Percentiles rank a stretch among this genome's conserved stretches.
phyloP scores from a whole-genome alignment of 2,113 vertebrate genomes.

The Channa argus region DNA sequence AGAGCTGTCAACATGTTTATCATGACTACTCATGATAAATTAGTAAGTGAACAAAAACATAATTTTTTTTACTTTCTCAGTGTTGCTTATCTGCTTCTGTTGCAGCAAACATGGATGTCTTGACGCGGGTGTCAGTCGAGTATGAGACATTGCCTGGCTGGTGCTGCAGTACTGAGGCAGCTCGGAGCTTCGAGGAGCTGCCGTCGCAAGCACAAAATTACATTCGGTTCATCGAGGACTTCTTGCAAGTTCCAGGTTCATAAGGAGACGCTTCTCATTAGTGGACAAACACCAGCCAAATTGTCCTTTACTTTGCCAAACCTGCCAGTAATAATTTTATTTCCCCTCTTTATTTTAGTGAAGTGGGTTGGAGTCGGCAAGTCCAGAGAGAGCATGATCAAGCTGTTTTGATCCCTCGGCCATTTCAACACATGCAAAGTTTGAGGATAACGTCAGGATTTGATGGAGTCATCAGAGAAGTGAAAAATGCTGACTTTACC shows the following conservation, averaged over 20 bases:
- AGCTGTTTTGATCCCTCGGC: slow-evolving; percentile 75
- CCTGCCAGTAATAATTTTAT: slow-evolving; percentile 7
- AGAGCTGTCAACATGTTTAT: no score
- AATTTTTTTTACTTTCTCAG: background rate
- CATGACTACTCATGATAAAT: background rate
- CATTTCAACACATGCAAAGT: background rate
- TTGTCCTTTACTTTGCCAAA: slow-evolving; percentile 10
- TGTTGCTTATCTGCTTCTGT: background rate
- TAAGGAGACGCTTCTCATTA: slow-evolving; percentile 29
- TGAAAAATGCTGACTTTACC: slow-evolving; percentile 43
- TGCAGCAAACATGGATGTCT: slow-evolving; percentile 85
- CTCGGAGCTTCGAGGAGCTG: slow-evolving; percentile 79
- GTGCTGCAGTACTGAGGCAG: slow-evolving; percentile 82
- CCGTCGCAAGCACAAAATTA: slow-evolving; percentile 81
- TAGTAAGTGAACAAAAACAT: background rate
- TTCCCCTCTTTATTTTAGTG: slow-evolving; percentile 72
- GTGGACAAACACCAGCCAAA: slow-evolving; percentile 19
- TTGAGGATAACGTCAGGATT: slow-evolving; percentile 45
- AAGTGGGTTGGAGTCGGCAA: slow-evolving; percentile 88
- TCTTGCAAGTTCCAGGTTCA: slow-evolving; percentile 85
- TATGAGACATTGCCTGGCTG: slow-evolving; percentile 84
- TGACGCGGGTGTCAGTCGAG: slow-evolving; percentile 81
- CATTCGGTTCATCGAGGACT: slow-evolving; percentile 83
- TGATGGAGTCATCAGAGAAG: slow-evolving; percentile 25
- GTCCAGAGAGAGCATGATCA: slow-evolving; percentile 85